These are phyloP conservation scores for Sceliomorpha sp. DNA, from an alignment of 2,888 invertebrate genomes.

Conservation along the genomic window DNA sequence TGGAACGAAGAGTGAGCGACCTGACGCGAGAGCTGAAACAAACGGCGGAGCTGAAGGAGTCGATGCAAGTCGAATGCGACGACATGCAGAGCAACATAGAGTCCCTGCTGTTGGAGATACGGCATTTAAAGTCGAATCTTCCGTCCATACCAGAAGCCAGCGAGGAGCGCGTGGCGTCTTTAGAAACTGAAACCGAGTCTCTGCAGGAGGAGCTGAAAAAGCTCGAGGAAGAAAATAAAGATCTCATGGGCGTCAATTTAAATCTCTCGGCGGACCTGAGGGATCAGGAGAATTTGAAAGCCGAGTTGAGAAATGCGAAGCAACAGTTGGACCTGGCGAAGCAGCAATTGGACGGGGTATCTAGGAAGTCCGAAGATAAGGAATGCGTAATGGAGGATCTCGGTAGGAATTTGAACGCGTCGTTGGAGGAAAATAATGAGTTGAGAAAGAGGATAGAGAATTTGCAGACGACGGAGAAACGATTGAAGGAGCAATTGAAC, in stretches of 20 bases:
- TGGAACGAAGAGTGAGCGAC: conserved; percentile 77
- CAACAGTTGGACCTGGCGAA: conserved; percentile 81
- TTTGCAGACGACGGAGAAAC: conserved; percentile 67
- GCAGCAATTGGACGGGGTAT: conserved; percentile 71
- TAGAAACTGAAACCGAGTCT: conserved; percentile 76
- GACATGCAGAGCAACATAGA: conserved; percentile 77
- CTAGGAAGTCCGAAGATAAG: conserved; percentile 53
- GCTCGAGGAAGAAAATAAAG: conserved; percentile 75
- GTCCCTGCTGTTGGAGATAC: conserved; percentile 68
- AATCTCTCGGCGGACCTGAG: conserved; percentile 75
- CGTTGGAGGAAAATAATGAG: conserved; percentile 71
- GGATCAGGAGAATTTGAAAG: conserved; percentile 82
- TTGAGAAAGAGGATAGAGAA: conserved; percentile 78
- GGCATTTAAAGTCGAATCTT: conserved; percentile 70
- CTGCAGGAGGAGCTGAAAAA: conserved; percentile 79
- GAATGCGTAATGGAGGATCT: conserved; percentile 43
- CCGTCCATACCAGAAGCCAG: conserved; percentile 76
- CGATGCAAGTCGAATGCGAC: conserved; percentile 71
- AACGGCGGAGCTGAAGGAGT: conserved; percentile 68
- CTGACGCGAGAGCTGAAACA: conserved; percentile 70
- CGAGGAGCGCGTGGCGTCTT: conserved; percentile 72
- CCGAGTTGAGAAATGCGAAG: conserved; percentile 82
- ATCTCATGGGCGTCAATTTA: conserved; percentile 61
- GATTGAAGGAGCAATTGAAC: conserved; percentile 63
- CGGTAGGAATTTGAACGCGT: conserved; percentile 58